Percentiles rank a stretch among this genome's conserved stretches.
phyloP scores from a whole-genome alignment of 2,888 invertebrate species.

The Ectemnius continuus region DNA sequence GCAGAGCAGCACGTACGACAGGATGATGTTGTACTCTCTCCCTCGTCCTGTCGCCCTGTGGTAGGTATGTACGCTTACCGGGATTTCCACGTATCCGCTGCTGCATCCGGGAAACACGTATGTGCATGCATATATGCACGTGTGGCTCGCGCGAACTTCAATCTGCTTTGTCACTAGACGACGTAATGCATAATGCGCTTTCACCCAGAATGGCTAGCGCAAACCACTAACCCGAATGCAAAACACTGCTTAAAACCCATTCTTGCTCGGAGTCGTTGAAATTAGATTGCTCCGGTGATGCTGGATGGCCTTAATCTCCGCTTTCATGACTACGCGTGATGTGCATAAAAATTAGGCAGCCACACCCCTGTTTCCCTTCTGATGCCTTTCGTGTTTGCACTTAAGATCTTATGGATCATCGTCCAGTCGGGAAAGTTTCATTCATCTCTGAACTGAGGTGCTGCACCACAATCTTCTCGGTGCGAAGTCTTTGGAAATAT shows the following conservation, averaged over 20 bases:
- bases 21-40: slow-evolving; percentile 4
- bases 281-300: slow-evolving; percentile 4
- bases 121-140: slow-evolving; percentile 19
- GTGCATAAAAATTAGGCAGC: neutral
- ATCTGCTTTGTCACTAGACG: slow-evolving; percentile 20
- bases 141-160: slow-evolving; percentile 9
- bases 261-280: neutral
- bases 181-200: slow-evolving; percentile 24
- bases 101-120: slow-evolving; percentile 7
- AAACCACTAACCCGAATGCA: too few relatives aligned
- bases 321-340: neutral
- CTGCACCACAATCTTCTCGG: too few relatives aligned
- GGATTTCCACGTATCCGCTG: slow-evolving; percentile 24
- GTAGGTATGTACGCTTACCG: slow-evolving; percentile 30
- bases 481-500: too few relatives aligned
- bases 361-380: too few relatives aligned
- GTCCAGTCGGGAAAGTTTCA: too few relatives aligned
- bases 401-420: too few relatives aligned
- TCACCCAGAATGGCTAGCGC: neutral
- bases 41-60: too few relatives aligned
- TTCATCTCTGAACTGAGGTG: too few relatives aligned
- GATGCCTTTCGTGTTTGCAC: too few relatives aligned
- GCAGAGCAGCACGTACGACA: slow-evolving; percentile 19
- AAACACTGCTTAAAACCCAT: neutral
- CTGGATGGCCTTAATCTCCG: neutral